A percentile compares a stretch with the other conserved stretches of the same genome.
These are phyloP conservation scores for Brachyrhaphis roseni DNA, from an alignment of 2,797 vertebrate genomes.

Conservation along the genomic window DNA sequence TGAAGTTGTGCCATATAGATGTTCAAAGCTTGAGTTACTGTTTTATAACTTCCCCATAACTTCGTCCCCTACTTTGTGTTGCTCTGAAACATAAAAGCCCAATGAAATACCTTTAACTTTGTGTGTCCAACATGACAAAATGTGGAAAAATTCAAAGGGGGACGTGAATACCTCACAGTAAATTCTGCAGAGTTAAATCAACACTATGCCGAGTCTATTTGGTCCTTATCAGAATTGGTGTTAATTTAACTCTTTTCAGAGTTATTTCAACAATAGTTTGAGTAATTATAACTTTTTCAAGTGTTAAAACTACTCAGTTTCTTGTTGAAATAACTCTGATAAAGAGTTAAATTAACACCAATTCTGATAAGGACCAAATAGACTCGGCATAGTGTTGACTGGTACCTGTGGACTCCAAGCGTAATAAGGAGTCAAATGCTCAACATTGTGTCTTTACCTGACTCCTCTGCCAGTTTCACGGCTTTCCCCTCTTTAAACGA, in stretches of 20 bases:
- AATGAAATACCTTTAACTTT: not conserved
- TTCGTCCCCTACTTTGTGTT: not conserved
- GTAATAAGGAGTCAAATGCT: not conserved
- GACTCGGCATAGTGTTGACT: too few species aligned
- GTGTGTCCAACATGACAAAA: not conserved
- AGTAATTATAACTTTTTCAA: too few species aligned
- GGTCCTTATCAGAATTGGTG: too few species aligned
- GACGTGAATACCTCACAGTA: not conserved
- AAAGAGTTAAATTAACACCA: too few species aligned
- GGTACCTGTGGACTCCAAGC: not conserved
- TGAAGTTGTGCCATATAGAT: not conserved
- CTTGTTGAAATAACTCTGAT: too few species aligned
- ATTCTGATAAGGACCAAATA: too few species aligned
- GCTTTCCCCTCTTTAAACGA: slow-evolving; percentile 91
- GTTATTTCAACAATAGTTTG: too few species aligned
- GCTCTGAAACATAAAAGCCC: not conserved
- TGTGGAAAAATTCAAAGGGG: not conserved
- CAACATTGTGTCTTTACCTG: slow-evolving; percentile 75
- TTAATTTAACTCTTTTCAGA: too few species aligned
- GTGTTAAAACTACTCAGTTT: too few species aligned
- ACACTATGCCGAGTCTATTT: too few species aligned
- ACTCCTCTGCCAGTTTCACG: slow-evolving; percentile 84
- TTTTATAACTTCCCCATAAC: not conserved
- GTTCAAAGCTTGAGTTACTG: not conserved
- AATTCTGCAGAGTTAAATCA: too few species aligned